Conservation (phyloP, 1,140 invertebrate species). For the Cydia fagiglandana region DNA sequence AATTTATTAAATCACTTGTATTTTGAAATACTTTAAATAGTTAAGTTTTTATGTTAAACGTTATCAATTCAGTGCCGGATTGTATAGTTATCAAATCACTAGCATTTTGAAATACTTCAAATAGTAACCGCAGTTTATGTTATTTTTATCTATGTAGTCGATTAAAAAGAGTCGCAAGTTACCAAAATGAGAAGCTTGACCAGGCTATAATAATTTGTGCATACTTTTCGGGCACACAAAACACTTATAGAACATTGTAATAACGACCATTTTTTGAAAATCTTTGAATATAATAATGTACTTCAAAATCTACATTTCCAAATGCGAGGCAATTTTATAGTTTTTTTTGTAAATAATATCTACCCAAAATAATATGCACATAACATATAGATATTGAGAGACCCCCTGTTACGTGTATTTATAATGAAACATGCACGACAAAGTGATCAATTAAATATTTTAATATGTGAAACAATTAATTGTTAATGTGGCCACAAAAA, state of each 20-base stretch:
- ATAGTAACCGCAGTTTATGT: background rate
- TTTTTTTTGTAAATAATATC: conserved; percentile 57
- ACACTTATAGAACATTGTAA: conserved; percentile 69
- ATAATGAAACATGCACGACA: conserved; percentile 34
- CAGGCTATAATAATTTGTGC: conserved; percentile 37
- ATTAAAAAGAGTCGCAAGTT: conserved; percentile 24
- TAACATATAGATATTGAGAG: conserved; percentile 44
- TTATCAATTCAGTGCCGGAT: too few species aligned
- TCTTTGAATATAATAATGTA: conserved; percentile 65
- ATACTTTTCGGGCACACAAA: conserved; percentile 51
- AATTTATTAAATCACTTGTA: too few species aligned
- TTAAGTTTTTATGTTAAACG: too few species aligned
- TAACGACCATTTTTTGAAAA: conserved; percentile 66
- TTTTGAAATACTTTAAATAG: too few species aligned
- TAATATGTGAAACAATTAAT: conserved; percentile 48
- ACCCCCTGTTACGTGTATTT: conserved; percentile 73
- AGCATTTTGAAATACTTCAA: background rate
- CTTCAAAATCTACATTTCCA: conserved; percentile 77
- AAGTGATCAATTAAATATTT: conserved; percentile 31
- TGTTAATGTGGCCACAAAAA: conserved; percentile 66
- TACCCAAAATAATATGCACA: conserved; percentile 62
- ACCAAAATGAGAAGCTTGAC: background rate
- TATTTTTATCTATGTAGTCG: conserved; percentile 27
- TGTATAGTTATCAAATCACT: too few species aligned
- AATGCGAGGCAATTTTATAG: conserved; percentile 78